These are phyloP conservation scores for Eumeta japonica DNA, from an alignment of 1,140 invertebrate genomes.

Conservation along the genomic window DNA sequence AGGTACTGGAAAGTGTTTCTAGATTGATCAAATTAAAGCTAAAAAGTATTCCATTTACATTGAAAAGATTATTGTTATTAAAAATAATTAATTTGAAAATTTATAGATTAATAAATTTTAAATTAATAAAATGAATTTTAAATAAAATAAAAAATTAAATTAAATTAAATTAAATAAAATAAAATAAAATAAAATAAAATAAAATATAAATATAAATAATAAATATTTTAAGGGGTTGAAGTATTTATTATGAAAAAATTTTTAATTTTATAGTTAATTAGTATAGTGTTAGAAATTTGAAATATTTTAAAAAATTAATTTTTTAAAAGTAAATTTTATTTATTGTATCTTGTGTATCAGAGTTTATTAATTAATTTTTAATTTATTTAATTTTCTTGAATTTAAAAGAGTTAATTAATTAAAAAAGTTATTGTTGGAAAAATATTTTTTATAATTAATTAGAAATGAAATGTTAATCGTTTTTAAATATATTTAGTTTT, in stretches of 20 bases:
- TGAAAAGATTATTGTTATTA: slow-evolving; percentile 50
- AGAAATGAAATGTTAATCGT: slow-evolving; percentile 63
- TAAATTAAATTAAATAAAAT: too few species aligned
- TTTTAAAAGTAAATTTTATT: slow-evolving; percentile 54
- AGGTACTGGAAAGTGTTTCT: slow-evolving; percentile 67
- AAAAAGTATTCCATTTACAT: slow-evolving; percentile 61
- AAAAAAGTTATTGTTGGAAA: slow-evolving; percentile 56
- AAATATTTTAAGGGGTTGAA: slow-evolving; percentile 35
- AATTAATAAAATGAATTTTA: slow-evolving; percentile 31
- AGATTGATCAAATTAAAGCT: slow-evolving; percentile 59
- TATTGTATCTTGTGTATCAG: slow-evolving; percentile 68
- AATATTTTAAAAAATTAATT: slow-evolving; percentile 47
- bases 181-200: too few species aligned
- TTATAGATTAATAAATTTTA: slow-evolving; percentile 32
- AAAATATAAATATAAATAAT: too few species aligned
- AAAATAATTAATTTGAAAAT: slow-evolving; percentile 49
- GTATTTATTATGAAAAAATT: slow-evolving; percentile 48
- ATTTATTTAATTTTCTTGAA: slow-evolving; percentile 52
- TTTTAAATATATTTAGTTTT: slow-evolving; percentile 66
- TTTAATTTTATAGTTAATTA: slow-evolving; percentile 47
- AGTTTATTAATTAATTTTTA: slow-evolving; percentile 58
- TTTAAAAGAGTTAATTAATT: slow-evolving; percentile 56
- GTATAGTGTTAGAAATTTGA: too few species aligned
- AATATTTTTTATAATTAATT: slow-evolving; percentile 61
- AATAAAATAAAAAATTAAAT: slow-evolving; percentile 9